Percentiles rank a stretch among this genome's conserved stretches.
Evolutionary conservation across 2,888 invertebrate species (phyloP).

Genomic region (Priocnemis perturbator): DNA sequence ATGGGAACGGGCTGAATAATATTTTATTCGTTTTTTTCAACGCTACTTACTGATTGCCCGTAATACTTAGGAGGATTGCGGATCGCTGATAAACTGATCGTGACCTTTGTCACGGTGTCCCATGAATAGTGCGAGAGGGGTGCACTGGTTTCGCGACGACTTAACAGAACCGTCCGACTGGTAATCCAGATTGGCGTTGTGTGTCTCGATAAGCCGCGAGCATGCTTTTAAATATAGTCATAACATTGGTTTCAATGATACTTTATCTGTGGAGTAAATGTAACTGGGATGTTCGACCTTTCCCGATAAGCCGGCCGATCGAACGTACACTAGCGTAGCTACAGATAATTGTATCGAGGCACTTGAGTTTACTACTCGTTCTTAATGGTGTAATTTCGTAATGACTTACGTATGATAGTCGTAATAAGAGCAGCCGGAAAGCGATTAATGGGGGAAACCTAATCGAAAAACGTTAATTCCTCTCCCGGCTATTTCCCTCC

Average conservation of each 20-base stretch:
- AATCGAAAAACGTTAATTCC: slow-evolving; percentile 9
- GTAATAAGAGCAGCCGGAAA: slow-evolving; percentile 36
- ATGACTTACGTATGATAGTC: slow-evolving; percentile 34
- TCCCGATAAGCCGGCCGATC: slow-evolving; percentile 66
- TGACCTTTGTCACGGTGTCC: too few species aligned
- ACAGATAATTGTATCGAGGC: slow-evolving; percentile 52
- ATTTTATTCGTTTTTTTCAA: slow-evolving; percentile 5
- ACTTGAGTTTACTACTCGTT: slow-evolving; percentile 57
- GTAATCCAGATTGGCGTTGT: slow-evolving; percentile 47
- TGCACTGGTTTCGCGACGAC: too few species aligned
- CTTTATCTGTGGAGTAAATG: slow-evolving; percentile 68
- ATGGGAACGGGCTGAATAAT: neutral
- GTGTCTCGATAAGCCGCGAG: slow-evolving; percentile 51
- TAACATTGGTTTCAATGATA: slow-evolving; percentile 69
- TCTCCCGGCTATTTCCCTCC: too few species aligned
- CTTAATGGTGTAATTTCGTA: slow-evolving; percentile 62
- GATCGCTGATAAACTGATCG: too few species aligned
- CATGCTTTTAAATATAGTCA: slow-evolving; percentile 67
- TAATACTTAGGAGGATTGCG: slow-evolving; percentile 2
- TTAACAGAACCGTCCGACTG: slow-evolving; percentile 18
- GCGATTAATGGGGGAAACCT: slow-evolving; percentile 32
- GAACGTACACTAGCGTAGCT: slow-evolving; percentile 48
- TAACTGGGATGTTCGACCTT: slow-evolving; percentile 73
- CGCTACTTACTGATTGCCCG: neutral
- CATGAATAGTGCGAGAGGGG: too few species aligned